Percentiles rank a stretch among this genome's conserved stretches.
phyloP scores from a whole-genome alignment of 2,888 invertebrate species.

The Cenopis cana region DNA sequence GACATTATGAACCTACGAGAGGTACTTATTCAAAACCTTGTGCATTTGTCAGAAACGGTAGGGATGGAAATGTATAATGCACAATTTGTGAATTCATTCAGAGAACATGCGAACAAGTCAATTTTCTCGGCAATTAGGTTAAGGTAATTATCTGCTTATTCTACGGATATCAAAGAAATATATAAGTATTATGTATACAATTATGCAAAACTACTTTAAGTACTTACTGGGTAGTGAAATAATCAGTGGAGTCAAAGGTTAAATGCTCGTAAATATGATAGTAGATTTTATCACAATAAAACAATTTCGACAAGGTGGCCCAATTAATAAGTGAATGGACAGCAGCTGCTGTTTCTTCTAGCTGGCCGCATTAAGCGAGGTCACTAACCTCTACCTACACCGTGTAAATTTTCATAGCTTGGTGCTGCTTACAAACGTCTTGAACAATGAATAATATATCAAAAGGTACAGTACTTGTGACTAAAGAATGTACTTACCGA shows the following conservation, averaged over 20 bases:
- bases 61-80: no score
- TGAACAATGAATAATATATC: not conserved
- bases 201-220: not conserved
- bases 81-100: no score
- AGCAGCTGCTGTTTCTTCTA: not conserved
- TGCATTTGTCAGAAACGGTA: no score
- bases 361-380: conserved; percentile 7
- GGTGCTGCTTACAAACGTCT: not conserved
- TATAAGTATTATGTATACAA: no score
- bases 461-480: not conserved
- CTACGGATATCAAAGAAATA: no score
- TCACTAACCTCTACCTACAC: conserved; percentile 24
- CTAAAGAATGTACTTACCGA: conserved; percentile 73
- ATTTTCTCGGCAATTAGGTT: no score
- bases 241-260: not conserved
- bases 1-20: no score
- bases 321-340: not conserved
- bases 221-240: not conserved
- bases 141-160: no score
- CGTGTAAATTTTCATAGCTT: not conserved
- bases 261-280: not conserved
- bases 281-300: not conserved
- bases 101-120: no score
- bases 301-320: not conserved
- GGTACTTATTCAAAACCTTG: no score